Evolutionary conservation across 2,797 vertebrate genomes (phyloP).

Genomic region (Macropodus opercularis): DNA sequence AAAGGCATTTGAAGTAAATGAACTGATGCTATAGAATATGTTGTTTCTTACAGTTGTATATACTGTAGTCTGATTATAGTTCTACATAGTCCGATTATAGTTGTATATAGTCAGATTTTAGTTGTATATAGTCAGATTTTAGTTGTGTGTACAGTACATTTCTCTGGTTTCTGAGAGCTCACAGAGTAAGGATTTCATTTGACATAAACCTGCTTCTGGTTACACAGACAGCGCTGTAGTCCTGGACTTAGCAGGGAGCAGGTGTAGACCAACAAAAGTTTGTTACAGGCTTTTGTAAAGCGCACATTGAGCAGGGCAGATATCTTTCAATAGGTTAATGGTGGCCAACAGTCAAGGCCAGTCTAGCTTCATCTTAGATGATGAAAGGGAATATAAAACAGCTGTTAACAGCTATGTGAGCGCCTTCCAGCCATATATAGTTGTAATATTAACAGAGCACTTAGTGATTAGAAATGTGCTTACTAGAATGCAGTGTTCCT

Average conservation of each 20-base stretch:
- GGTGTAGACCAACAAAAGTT: conserved; percentile 7
- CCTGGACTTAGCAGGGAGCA: conserved; percentile 1
- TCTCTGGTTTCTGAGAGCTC: no score
- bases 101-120: no score
- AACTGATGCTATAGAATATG: no score
- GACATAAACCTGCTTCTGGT: no score
- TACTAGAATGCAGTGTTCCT: background rate
- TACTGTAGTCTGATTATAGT: no score
- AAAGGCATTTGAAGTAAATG: no score
- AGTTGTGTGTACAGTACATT: no score
- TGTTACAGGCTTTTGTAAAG: conserved; percentile 31
- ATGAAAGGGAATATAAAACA: conserved; percentile 18
- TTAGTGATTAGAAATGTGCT: conserved; percentile 1
- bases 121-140: no score
- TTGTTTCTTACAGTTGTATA: no score
- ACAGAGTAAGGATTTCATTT: no score
- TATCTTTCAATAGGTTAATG: background rate
- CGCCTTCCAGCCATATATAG: background rate
- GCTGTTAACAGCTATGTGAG: conserved; percentile 12
- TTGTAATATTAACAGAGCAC: conserved; percentile 18
- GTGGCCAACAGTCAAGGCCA: conserved; percentile 3
- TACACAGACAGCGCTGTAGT: no score
- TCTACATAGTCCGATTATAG: no score
- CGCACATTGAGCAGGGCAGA: background rate
- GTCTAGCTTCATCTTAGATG: conserved; percentile 16